Evolutionary conservation across 1,140 invertebrate genomes (phyloP), one percentile per base, ranked within the genome.

Genomic region (Drosophila kikkawai): DNA sequence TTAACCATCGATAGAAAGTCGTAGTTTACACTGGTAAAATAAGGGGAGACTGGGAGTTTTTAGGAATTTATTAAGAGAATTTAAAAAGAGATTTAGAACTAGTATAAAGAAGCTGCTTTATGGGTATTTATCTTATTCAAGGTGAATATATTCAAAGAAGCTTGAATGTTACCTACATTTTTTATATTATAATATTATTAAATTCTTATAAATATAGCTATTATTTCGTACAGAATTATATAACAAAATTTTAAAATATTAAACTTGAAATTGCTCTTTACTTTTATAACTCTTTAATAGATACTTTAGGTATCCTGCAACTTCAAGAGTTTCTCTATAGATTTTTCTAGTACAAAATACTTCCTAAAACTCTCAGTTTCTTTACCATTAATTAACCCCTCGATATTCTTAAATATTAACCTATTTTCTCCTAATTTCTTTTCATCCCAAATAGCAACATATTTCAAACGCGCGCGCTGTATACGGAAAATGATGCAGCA

Each of bases 401-500:
- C 17, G 0, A 19, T 13, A 37, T 17, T 7, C 39, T 0, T 0
- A 36, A 4, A 42, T 39, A 55, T 13, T 51, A 15, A 63, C 0
- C 4, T 7, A 45, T 32, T 13, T 48, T 32, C 13, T 22, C 26
- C 7, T 12, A 37, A 58, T 45, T 32, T 34, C 45, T 19, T 6
- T 36, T 64, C 50, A 26, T 12, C 29, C 64, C 13, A n/a, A 22
- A 37, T 29, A 91, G 84, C 79, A 91, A 92, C 81, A 71, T 83
- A 93, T 92, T 93, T 93, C 88, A 69, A 82, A 90, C 80, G 82
- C 68, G 78, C 80, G 79, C 88, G 92, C 87, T 92, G 91, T 71
- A 84, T 83, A 92, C 82, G 91, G 92, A 91, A 92, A 93, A 93
- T 84, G 91, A 93, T 93, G 92, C 92, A 93, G 92, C 91, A 93